These are phyloP conservation scores for Drosophila takahashii DNA, from an alignment of 1,140 invertebrate species.

Conservation along the genomic window DNA sequence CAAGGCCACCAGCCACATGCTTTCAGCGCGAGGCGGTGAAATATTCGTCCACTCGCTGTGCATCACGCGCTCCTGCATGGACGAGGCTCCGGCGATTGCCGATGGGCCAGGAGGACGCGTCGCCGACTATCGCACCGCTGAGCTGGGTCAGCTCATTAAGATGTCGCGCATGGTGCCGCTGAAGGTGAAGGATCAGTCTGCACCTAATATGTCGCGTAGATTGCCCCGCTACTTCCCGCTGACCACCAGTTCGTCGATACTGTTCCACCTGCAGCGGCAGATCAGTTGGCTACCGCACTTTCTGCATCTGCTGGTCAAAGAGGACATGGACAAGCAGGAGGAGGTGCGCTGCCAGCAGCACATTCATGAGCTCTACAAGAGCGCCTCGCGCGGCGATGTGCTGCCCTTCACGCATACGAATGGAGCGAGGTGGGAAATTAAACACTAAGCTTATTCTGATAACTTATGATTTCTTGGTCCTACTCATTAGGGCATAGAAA, in stretches of 20 bases:
- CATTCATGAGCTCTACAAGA: slow-evolving; percentile 92
- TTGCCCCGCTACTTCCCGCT: slow-evolving; percentile 97
- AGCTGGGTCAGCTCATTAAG: slow-evolving; percentile 95
- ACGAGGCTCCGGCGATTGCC: slow-evolving; percentile 97
- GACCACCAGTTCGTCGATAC: slow-evolving; percentile 90
- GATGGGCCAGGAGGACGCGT: slow-evolving; percentile 97
- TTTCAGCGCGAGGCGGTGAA: slow-evolving; percentile 97
- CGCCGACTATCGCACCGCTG: slow-evolving; percentile 94
- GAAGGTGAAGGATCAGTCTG: slow-evolving; percentile 84
- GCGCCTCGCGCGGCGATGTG: slow-evolving; percentile 94
- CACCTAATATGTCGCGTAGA: slow-evolving; percentile 87
- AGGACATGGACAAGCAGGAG: slow-evolving; percentile 93
- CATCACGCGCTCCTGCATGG: slow-evolving; percentile 93
- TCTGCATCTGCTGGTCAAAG: slow-evolving; percentile 92
- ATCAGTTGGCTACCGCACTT: slow-evolving; percentile 93
- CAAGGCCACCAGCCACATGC: slow-evolving; percentile 95
- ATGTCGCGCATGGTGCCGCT: slow-evolving; percentile 92
- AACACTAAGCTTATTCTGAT: background rate
- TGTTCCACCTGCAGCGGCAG: slow-evolving; percentile 89
- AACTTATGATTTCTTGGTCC: background rate
- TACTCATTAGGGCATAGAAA: no score
- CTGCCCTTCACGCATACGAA: slow-evolving; percentile 88
- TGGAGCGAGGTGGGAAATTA: slow-evolving; percentile 85
- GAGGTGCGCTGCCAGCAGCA: slow-evolving; percentile 95
- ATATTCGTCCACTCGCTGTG: slow-evolving; percentile 97